Percentiles rank a stretch among this genome's conserved stretches.
Evolutionary conservation across 2,888 invertebrate genomes (phyloP).

Genomic region (Drepana falcataria): DNA sequence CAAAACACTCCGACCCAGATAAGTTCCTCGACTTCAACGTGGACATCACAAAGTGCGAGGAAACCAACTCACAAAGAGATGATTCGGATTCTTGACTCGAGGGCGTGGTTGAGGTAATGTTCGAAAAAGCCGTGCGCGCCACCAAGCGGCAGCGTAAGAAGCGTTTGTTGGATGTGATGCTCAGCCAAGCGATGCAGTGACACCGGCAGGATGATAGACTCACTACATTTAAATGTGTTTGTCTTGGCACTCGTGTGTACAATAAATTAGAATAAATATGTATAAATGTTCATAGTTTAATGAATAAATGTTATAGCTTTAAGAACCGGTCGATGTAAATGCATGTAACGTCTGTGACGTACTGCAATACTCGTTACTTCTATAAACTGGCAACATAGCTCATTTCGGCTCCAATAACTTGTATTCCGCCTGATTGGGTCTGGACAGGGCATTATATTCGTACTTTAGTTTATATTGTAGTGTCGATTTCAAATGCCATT

Average conservation of each 20-base stretch:
- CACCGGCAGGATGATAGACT: too few relatives aligned
- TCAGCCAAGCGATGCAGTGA: not conserved
- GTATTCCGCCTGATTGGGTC: too few relatives aligned
- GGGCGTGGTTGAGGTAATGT: constrained; percentile 6
- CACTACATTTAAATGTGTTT: not conserved
- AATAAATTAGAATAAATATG: not conserved
- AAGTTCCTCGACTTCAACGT: constrained; percentile 45
- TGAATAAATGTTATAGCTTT: too few relatives aligned
- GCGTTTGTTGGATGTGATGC: constrained; percentile 1
- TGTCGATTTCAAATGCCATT: too few relatives aligned
- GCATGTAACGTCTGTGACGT: not conserved
- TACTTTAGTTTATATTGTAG: too few relatives aligned
- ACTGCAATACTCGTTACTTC: too few relatives aligned
- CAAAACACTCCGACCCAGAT: constrained; percentile 50
- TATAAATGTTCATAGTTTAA: not conserved
- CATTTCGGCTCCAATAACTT: too few relatives aligned
- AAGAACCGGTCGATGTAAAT: not conserved
- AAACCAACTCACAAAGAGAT: constrained; percentile 19
- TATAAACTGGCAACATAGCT: too few relatives aligned
- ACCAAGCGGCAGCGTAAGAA: constrained; percentile 5
- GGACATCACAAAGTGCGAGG: constrained; percentile 29
- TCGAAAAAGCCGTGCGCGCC: constrained; percentile 5
- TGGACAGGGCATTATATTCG: too few relatives aligned
- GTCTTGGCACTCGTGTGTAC: not conserved
- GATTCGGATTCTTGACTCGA: constrained; percentile 34